Evolutionary conservation across 2,888 invertebrate genomes (phyloP), one percentile per base, ranked within the genome.

Genomic region (Strigamia transsilvanica): DNA sequence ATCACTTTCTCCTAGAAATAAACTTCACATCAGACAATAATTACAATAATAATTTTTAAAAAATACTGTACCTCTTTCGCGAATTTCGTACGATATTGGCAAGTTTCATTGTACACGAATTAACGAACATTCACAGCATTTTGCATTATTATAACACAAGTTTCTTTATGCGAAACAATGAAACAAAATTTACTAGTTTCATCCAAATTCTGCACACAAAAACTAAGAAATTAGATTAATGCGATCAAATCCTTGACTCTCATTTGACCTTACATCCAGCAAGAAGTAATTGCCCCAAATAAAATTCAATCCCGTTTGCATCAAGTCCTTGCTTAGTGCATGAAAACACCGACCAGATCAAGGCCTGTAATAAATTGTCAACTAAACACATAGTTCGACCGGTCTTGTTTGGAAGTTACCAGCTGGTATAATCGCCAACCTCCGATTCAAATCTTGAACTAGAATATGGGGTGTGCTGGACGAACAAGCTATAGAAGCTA

Each of bases 331-430:
- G 51, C 23, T 46, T 46, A 23, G 42, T 46, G 6, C 46, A 38
- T 32, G 42, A 80, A 80, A 27, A 80, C 38, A 21, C 80, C 80
- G 23, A 80, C 80, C 12, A 80, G 9, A 15, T 80, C 80, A 21
- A 80, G 21, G 23, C 80, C 80, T 80, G 23, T 1, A 80, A 51
- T 13, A 80, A n/a, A 38, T n/a, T 27, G 15, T 27, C 5, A 78
- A 12, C 7, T 61, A 21, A 61, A 61, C 9, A 5, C 0, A 61
- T 7, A 21, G 23, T 61, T 61, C 23, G 6, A 61, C 38, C 38
- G 9, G 38, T 38, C 38, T 10, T 6, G 23, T 21, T 21, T 61
- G 23, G 18, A 61, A 23, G 15, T 77, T 77, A 79, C 80, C 80
- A 27, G 80, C 80, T 21, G 80, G 80, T 21, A 80, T 0, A 7